Conservation (phyloP, 2,113 vertebrate genomes). For the Silurus glanis region DNA sequence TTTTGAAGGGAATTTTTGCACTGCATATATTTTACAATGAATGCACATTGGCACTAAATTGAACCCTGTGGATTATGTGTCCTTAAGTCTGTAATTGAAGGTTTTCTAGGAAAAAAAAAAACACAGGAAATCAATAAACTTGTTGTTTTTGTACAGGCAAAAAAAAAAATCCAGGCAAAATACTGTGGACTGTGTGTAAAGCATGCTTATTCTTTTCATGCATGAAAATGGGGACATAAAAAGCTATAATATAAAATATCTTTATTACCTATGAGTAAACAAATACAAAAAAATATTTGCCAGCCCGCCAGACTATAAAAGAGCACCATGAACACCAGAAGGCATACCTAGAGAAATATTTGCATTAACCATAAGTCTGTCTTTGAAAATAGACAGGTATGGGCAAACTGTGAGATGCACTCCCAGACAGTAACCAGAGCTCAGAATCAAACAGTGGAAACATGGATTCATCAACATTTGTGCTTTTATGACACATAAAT, state of each 20-base stretch:
- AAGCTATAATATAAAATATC: no score
- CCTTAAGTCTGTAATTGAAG: neutral
- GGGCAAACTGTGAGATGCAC: neutral
- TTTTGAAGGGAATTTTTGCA: no score
- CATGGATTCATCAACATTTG: neutral
- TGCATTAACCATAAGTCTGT: neutral
- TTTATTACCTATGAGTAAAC: no score
- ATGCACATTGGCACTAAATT: neutral
- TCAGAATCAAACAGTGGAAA: neutral
- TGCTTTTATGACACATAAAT: neutral
- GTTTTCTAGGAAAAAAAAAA: neutral
- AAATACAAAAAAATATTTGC: no score
- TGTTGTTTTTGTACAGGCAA: neutral
- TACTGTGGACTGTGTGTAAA: neutral
- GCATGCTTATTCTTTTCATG: neutral
- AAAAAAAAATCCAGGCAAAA: neutral
- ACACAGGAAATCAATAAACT: neutral
- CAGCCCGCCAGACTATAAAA: neutral
- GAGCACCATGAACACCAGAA: neutral
- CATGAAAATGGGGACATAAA: neutral
- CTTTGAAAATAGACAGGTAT: neutral
- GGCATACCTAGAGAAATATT: neutral
- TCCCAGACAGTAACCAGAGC: neutral
- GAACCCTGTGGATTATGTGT: neutral
- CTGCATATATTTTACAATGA: neutral